Base-by-base conservation (phyloP, 2,888 invertebrate species). In the Dione vanillae region DNA sequence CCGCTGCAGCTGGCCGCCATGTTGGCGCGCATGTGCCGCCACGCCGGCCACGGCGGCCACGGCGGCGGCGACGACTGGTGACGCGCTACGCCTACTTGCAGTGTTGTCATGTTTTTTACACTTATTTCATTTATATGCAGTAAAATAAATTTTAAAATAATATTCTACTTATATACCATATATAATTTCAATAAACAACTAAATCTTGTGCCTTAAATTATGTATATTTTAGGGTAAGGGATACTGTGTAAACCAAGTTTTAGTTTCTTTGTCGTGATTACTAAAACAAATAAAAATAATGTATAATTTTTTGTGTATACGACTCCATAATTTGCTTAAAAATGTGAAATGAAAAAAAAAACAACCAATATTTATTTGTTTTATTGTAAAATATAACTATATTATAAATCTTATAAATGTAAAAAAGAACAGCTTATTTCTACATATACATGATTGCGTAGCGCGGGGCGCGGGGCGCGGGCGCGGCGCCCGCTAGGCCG, bases 1-100 rank as follows among this genome's bases (percentile, higher is more conserved):
- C 94, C 98, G 77, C 92, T 99, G 76, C 99, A 99, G 93, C 94
- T 99, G 90, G 97, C 98, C 6, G 98, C 97, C 51, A 94, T 99
- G 74, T 91, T 99, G 74, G 97, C 98, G 1, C 95, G 96, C 77
- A 92, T 98, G 72, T 99, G 99, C 87, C 91, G 92, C 52, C 89
- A 86, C 35, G 64, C 67, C 20, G 43, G n/a, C n/a, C n/a, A n/a
- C n/a, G n/a, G n/a, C n/a, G n/a, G n/a, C n/a, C n/a, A n/a, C n/a
- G n/a, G n/a, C n/a, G n/a, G n/a, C n/a, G n/a, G 51, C 37, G 47
- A 20, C 56, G 45, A 45, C 68, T 54, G 64, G 54, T 61, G 27
- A 49, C n/a, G 14, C 27, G 27, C 27, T 5, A 27, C 27, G 5
- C 27, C 27, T 27, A 5, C 27, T n/a, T n/a, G n/a, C n/a, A 27